These are phyloP conservation scores for Xanthia togata DNA, from an alignment of 2,888 invertebrate genomes.

Conservation along the genomic window DNA sequence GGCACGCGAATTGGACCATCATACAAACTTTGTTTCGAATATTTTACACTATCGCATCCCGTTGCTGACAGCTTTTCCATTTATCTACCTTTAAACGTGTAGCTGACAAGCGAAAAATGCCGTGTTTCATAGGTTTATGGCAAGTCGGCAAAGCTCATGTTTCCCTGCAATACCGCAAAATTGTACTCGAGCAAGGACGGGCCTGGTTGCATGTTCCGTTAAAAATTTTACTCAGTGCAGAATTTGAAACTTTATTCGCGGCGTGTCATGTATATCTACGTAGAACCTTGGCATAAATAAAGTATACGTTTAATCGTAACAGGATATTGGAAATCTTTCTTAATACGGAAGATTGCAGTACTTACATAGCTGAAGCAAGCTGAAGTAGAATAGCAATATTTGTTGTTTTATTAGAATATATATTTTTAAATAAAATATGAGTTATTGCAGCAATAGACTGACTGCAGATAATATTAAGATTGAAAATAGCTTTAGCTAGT, in stretches of 20 bases:
- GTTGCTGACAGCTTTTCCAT: conserved; percentile 13
- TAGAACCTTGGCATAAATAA: conserved; percentile 28
- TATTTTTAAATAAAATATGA: too few species aligned
- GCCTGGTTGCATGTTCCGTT: conserved; percentile 41
- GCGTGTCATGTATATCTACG: background rate
- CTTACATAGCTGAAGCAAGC: background rate
- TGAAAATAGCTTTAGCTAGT: background rate
- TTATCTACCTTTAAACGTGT: conserved; percentile 8
- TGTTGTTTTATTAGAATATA: background rate
- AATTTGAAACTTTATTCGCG: conserved; percentile 41
- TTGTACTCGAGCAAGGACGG: conserved; percentile 26
- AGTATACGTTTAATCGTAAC: conserved; percentile 19
- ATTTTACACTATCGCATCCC: conserved; percentile 27
- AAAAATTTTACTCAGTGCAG: conserved; percentile 26
- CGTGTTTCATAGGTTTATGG: conserved; percentile 10
- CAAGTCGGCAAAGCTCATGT: conserved; percentile 26
- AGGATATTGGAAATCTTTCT: conserved; percentile 26
- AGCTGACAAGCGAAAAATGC: conserved; percentile 37
- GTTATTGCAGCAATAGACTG: background rate
- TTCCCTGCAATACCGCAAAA: conserved; percentile 29
- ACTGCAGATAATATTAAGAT: background rate
- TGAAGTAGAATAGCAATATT: conserved; percentile 12
- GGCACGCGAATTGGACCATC: conserved; percentile 1
- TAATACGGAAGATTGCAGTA: conserved; percentile 29
- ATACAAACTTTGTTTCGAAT: conserved; percentile 2